Percentiles rank a stretch among this genome's conserved stretches.
Conservation (phyloP, 2,797 vertebrate genomes). For the Pteropus rufus region DNA sequence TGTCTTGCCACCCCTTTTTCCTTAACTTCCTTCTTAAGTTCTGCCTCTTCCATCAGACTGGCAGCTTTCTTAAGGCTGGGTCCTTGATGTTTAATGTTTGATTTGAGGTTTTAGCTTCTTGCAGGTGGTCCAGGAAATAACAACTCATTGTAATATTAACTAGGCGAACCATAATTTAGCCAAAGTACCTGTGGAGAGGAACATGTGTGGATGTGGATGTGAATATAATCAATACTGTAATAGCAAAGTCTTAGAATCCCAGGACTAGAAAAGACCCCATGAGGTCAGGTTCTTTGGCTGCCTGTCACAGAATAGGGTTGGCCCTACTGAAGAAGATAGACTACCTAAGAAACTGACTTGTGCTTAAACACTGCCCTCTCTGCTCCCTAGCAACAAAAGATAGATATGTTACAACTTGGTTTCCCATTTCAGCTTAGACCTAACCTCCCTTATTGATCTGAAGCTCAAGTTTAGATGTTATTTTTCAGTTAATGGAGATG, state of each 20-base stretch:
- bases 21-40: not conserved
- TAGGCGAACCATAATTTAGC: not conserved
- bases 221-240: not conserved
- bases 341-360: not conserved
- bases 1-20: not conserved
- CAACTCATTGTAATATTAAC: not conserved
- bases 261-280: not conserved
- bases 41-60: not conserved
- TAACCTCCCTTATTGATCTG: not conserved
- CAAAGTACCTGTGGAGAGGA: not conserved
- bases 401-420: not conserved
- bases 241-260: not conserved
- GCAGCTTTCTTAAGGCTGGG: not conserved
- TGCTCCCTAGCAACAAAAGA: not conserved
- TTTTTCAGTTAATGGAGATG: not conserved
- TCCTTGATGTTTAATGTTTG: not conserved
- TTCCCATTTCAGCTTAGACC: not conserved
- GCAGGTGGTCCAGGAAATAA: slow-evolving; percentile 8
- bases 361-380: not conserved
- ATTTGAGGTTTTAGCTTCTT: not conserved
- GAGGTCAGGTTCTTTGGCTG: not conserved
- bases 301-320: not conserved
- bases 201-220: not conserved
- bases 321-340: not conserved
- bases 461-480: not conserved